Percentiles rank a stretch among this genome's conserved stretches.
Conservation (phyloP, 2,797 vertebrate genomes). For the Vireo griseus region DNA sequence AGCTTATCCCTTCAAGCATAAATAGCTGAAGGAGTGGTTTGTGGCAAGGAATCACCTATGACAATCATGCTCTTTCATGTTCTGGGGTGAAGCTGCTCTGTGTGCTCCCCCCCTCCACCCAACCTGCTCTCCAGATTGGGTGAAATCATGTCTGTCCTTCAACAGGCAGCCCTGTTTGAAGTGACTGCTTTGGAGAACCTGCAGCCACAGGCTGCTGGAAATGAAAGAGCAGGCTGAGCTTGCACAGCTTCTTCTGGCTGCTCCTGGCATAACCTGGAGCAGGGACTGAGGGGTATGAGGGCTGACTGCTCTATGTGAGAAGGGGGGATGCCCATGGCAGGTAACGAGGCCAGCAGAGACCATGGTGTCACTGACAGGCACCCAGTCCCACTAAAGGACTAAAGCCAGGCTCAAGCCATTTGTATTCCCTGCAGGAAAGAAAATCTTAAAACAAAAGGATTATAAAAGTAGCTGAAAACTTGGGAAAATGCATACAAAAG, state of each 20-base stretch:
- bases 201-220: not conserved
- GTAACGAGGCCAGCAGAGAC: not conserved
- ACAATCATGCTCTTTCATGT: not conserved
- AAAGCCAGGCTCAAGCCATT: not conserved
- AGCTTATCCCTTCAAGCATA: not conserved
- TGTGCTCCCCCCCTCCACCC: not conserved
- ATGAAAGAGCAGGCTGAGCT: not conserved
- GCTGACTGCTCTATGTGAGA: not conserved
- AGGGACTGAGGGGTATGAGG: not conserved
- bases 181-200: not conserved
- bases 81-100: not conserved
- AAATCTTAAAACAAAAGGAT: not conserved
- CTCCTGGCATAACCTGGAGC: not conserved
- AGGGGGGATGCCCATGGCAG: accelerated
- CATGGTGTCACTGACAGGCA: not conserved
- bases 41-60: not conserved
- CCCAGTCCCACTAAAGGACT: not conserved
- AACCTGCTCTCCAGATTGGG: not conserved
- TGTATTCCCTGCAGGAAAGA: accelerated
- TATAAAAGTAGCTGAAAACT: not conserved
- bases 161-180: not conserved
- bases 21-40: not conserved
- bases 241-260: not conserved
- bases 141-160: not conserved
- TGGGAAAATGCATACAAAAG: not conserved